A percentile compares a stretch with the other conserved stretches of the same genome.
These are phyloP conservation scores for Solenopsis fugax DNA, from an alignment of 1,140 invertebrate species.

Conservation along the genomic window DNA sequence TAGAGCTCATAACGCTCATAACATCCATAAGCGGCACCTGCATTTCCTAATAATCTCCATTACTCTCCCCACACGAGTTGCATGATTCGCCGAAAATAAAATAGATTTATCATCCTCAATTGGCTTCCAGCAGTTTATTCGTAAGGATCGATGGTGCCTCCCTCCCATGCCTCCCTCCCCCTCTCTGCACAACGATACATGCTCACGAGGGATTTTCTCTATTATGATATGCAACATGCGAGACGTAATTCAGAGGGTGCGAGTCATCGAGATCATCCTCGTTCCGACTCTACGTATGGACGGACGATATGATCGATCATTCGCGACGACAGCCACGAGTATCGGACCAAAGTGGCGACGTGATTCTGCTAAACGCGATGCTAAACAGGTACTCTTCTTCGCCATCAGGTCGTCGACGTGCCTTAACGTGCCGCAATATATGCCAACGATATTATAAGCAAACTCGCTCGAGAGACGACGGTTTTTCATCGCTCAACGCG, in stretches of 20 bases:
- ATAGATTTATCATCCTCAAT: slow-evolving; percentile 79
- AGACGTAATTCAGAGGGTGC: slow-evolving; percentile 81
- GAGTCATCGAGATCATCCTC: slow-evolving; percentile 82
- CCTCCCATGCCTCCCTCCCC: not conserved
- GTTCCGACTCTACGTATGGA: slow-evolving; percentile 32
- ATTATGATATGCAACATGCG: slow-evolving; percentile 78
- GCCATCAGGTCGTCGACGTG: slow-evolving; percentile 21
- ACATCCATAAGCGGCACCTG: slow-evolving; percentile 57
- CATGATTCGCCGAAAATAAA: slow-evolving; percentile 76
- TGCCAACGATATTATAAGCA: slow-evolving; percentile 38
- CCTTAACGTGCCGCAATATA: slow-evolving; percentile 33
- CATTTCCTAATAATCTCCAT: slow-evolving; percentile 62
- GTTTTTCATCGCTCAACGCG: slow-evolving; percentile 23
- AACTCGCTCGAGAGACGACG: not conserved
- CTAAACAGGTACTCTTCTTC: slow-evolving; percentile 75
- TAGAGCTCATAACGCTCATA: slow-evolving; percentile 56
- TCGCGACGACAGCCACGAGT: slow-evolving; percentile 78
- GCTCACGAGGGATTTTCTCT: slow-evolving; percentile 73
- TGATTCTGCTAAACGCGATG: slow-evolving; percentile 80
- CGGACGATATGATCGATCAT: slow-evolving; percentile 77
- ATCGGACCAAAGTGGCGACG: slow-evolving; percentile 79
- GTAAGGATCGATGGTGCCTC: slow-evolving; percentile 49
- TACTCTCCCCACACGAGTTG: slow-evolving; percentile 31
- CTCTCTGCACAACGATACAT: not conserved
- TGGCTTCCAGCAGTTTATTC: slow-evolving; percentile 76